A percentile compares a stretch with the other conserved stretches of the same genome.
phyloP scores from a whole-genome alignment of 2,888 invertebrate species.

The Orthonevra nobilis region DNA sequence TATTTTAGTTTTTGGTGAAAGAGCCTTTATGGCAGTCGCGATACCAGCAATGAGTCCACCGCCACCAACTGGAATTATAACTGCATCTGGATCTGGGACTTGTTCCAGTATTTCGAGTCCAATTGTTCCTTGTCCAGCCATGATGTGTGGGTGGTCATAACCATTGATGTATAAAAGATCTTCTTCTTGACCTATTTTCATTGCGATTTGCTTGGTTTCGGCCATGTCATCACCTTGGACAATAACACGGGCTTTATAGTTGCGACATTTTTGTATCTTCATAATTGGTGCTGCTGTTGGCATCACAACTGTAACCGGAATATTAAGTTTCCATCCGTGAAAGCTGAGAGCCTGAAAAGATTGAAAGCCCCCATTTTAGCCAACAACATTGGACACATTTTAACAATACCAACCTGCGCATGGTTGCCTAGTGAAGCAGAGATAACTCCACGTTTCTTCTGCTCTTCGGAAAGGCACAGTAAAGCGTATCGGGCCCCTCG shows the following conservation, averaged over 20 bases:
- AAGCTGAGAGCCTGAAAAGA: constrained; percentile 83
- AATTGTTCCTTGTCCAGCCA: constrained; percentile 97
- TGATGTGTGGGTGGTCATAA: constrained; percentile 96
- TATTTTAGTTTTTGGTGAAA: constrained; percentile 90
- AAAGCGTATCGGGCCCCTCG: constrained; percentile 94
- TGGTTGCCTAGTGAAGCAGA: constrained; percentile 97
- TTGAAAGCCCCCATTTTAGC: background rate
- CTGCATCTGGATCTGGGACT: constrained; percentile 92
- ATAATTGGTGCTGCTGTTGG: constrained; percentile 96
- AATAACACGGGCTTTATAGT: constrained; percentile 91
- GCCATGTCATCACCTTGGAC: constrained; percentile 88
- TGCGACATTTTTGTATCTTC: constrained; percentile 94
- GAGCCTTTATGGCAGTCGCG: constrained; percentile 92
- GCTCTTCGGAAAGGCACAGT: constrained; percentile 86
- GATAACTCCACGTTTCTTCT: constrained; percentile 89
- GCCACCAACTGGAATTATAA: constrained; percentile 92
- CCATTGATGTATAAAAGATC: constrained; percentile 93
- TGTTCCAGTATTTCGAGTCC: constrained; percentile 96
- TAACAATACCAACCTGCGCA: constrained; percentile 82
- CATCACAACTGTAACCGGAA: constrained; percentile 95
- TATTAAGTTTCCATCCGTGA: constrained; percentile 86
- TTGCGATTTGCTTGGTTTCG: constrained; percentile 90
- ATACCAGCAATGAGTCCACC: constrained; percentile 97
- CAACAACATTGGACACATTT: background rate
- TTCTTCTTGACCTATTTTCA: constrained; percentile 86